phyloP scores from a whole-genome alignment of 1,140 invertebrate genomes.

The Zaprionus lachaisei region DNA sequence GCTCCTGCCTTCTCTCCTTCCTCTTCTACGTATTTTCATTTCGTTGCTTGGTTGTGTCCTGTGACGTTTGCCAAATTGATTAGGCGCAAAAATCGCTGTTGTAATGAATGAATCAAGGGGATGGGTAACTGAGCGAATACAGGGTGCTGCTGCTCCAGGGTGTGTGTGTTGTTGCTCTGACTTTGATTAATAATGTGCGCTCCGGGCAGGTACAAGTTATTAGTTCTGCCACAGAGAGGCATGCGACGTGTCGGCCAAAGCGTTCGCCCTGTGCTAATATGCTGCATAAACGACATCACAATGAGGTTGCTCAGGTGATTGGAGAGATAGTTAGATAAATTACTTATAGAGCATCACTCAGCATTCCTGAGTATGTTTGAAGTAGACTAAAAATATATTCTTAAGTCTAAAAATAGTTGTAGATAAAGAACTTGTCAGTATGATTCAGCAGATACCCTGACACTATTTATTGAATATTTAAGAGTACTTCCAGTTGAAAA shows the following conservation, averaged over 20 bases:
- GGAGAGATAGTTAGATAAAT: neutral
- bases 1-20: neutral
- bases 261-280: slow-evolving; percentile 22
- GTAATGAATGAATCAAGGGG: slow-evolving; percentile 32
- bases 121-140: neutral
- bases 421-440: neutral
- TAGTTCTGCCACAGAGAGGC: slow-evolving; percentile 38
- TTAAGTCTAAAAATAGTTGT: neutral
- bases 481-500: too few species aligned
- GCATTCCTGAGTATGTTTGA: neutral
- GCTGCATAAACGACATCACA: slow-evolving; percentile 52
- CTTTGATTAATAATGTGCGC: slow-evolving; percentile 82
- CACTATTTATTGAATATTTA: too few species aligned
- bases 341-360: neutral
- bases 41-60: slow-evolving; percentile 29
- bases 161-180: slow-evolving; percentile 49
- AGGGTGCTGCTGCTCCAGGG: slow-evolving; percentile 29
- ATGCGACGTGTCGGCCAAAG: neutral
- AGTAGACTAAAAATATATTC: neutral
- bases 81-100: slow-evolving; percentile 79
- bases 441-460: neutral
- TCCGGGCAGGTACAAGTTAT: slow-evolving; percentile 74
- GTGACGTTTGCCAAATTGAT: slow-evolving; percentile 81
- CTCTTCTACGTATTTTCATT: slow-evolving; percentile 12
- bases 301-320: slow-evolving; percentile 9